phyloP scores from a whole-genome alignment of 1,140 invertebrate genomes.

The Adelges cooleyi region DNA sequence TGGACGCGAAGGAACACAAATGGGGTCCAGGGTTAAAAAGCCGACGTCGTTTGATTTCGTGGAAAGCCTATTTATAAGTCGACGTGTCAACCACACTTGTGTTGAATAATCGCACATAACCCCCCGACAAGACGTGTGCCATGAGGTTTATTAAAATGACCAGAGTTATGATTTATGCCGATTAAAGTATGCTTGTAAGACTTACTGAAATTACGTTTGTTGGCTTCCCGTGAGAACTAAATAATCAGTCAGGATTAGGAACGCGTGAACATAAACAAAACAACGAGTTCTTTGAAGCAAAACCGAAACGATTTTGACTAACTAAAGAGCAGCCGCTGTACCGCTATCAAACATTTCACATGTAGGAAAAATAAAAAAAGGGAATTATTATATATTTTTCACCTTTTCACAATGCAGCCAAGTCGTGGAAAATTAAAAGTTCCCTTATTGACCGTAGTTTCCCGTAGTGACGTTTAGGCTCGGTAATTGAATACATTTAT shows the following conservation, averaged over 20 bases:
- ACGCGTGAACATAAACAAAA: background rate
- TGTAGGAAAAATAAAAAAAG: background rate
- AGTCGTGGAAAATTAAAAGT: background rate
- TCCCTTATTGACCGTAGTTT: no score
- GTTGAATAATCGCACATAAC: background rate
- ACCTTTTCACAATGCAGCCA: slow-evolving; percentile 4
- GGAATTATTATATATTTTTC: background rate
- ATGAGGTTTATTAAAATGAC: slow-evolving; percentile 12
- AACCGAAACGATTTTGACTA: slow-evolving; percentile 21
- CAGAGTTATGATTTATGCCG: no score
- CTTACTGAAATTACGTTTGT: slow-evolving; percentile 24
- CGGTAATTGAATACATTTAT: no score
- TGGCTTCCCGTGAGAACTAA: background rate
- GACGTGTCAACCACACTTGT: slow-evolving; percentile 2
- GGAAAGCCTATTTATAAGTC: background rate
- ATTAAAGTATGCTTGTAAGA: background rate
- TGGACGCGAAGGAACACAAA: no score
- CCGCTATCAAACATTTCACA: slow-evolving; percentile 24
- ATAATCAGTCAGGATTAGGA: background rate
- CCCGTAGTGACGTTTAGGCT: no score
- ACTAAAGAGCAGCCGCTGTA: background rate
- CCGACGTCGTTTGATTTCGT: no score
- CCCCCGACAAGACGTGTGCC: background rate
- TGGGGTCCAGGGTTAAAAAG: no score
- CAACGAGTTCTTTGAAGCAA: background rate